Evolutionary conservation across 2,797 vertebrate genomes (phyloP).

Genomic region (Bucorvus abyssinicus): DNA sequence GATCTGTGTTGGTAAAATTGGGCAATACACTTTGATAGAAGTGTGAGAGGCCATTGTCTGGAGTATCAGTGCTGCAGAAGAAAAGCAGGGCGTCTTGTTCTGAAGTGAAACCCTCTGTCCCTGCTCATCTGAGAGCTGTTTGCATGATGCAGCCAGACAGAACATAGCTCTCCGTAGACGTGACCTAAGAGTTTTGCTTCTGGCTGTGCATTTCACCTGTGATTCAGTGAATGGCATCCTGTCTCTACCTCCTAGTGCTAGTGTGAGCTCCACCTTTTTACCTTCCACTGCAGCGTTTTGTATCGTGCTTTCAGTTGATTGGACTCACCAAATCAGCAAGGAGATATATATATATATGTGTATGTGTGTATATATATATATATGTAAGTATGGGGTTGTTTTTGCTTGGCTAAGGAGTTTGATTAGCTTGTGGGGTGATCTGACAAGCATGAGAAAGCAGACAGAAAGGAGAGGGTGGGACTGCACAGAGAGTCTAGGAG

Average conservation of each 20-base stretch:
- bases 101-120: background rate
- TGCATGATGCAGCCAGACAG: rapidly evolving
- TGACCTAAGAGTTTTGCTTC: background rate
- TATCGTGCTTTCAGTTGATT: background rate
- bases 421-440: background rate
- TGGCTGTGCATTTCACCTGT: background rate
- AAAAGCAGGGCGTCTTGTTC: rapidly evolving
- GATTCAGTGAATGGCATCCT: background rate
- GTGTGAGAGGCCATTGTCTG: rapidly evolving
- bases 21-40: rapidly evolving
- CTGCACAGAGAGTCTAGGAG: background rate
- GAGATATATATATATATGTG: background rate
- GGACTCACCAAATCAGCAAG: background rate
- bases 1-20: background rate
- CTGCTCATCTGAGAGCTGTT: background rate
- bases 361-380: background rate
- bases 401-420: rapidly evolving
- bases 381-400: background rate
- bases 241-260: background rate
- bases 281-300: background rate
- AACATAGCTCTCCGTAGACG: background rate
- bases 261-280: background rate
- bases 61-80: background rate
- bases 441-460: background rate
- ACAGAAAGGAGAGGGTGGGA: background rate